phyloP scores from a whole-genome alignment of 1,140 invertebrate genomes.

The Drosophila simulans region DNA sequence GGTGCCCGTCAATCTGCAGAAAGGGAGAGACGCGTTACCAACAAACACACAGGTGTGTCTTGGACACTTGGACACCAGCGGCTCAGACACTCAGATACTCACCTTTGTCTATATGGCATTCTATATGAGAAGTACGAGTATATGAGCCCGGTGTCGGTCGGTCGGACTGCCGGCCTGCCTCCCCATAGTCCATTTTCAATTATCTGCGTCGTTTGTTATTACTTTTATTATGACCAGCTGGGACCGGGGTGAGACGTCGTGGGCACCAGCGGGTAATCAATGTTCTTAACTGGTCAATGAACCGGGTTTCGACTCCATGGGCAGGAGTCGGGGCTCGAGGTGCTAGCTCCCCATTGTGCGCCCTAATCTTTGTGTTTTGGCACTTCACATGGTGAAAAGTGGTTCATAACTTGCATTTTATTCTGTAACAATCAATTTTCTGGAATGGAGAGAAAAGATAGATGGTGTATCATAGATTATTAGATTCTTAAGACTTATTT shows the following conservation, averaged over 20 bases:
- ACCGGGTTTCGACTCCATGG: constrained; percentile 30
- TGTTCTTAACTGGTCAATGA: constrained; percentile 84
- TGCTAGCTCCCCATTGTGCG: constrained; percentile 48
- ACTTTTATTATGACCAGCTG: constrained; percentile 73
- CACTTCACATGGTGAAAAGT: constrained; percentile 56
- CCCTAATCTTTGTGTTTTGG: constrained; percentile 49
- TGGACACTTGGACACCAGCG: constrained; percentile 16
- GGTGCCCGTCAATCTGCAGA: constrained; percentile 62
- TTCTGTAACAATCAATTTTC: too few relatives aligned
- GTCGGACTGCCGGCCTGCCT: constrained; percentile 31
- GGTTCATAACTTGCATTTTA: background rate
- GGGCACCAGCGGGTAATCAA: constrained; percentile 75
- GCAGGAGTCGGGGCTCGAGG: constrained; percentile 4
- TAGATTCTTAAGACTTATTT: too few relatives aligned
- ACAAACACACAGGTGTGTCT: constrained; percentile 49
- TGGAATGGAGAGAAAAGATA: too few relatives aligned
- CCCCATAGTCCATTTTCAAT: constrained; percentile 83
- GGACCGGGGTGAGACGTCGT: constrained; percentile 17
- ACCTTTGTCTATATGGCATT: constrained; percentile 57
- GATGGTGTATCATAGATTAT: too few relatives aligned
- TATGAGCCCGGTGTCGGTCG: constrained; percentile 11
- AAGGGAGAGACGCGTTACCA: constrained; percentile 20
- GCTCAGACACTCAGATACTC: constrained; percentile 19
- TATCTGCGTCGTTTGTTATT: constrained; percentile 83
- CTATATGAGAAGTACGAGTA: constrained; percentile 26